Evolutionary conservation across 2,797 vertebrate genomes (phyloP).

Genomic region (Tangara arthus): DNA sequence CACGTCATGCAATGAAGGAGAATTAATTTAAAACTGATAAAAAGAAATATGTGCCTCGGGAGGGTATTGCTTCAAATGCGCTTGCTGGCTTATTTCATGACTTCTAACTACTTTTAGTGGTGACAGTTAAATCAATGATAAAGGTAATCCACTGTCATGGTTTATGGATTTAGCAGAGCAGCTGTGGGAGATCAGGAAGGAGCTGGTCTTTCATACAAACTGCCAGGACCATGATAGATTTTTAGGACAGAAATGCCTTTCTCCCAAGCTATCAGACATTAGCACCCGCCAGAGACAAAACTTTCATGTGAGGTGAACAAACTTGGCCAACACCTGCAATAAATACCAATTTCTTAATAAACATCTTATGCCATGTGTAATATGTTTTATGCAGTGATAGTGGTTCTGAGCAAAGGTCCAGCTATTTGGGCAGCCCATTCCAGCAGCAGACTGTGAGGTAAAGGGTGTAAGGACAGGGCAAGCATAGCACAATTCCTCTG

Average conservation of each 20-base stretch:
- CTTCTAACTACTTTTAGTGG: constrained; percentile 48
- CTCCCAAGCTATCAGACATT: not conserved
- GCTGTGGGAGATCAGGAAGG: constrained; percentile 29
- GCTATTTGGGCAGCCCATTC: not conserved
- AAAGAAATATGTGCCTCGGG: constrained; percentile 18
- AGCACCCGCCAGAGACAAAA: not conserved
- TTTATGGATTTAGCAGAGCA: constrained; percentile 43
- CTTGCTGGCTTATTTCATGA: constrained; percentile 54
- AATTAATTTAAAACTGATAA: constrained; percentile 54
- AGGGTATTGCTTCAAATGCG: not conserved
- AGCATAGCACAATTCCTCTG: not conserved
- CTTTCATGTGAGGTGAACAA: not conserved
- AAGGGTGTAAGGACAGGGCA: not conserved
- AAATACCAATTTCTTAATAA: not conserved
- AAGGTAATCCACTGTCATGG: constrained; percentile 52
- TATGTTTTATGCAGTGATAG: not conserved
- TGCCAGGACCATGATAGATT: not conserved
- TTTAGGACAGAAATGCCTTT: constrained; percentile 1
- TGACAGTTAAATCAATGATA: constrained; percentile 64
- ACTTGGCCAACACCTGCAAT: not conserved
- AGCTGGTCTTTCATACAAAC: not conserved
- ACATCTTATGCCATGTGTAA: not conserved
- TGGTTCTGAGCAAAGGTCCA: not conserved
- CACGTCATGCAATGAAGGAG: not conserved
- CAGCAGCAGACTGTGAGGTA: not conserved